These are phyloP conservation scores for Hydroisotoma schaefferi DNA, from an alignment of 2,888 invertebrate species.

Conservation along the genomic window DNA sequence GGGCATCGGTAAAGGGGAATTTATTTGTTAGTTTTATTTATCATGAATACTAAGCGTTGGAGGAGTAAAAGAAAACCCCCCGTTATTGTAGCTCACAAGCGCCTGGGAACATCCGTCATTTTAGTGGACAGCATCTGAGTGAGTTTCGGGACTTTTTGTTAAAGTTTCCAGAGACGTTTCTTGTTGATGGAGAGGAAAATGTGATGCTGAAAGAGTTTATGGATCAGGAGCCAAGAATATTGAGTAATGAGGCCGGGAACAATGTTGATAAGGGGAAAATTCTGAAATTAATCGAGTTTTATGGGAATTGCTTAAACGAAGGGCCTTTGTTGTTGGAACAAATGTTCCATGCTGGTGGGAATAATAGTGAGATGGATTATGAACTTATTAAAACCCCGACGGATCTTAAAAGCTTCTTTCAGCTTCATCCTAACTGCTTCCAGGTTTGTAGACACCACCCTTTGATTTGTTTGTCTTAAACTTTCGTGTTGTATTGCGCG, in stretches of 20 bases:
- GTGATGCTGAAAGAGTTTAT: conserved; percentile 68
- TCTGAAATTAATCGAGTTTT: conserved; percentile 75
- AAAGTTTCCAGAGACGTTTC: conserved; percentile 68
- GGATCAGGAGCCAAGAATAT: too few species aligned
- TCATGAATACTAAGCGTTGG: neutral
- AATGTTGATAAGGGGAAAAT: conserved; percentile 78
- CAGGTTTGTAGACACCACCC: conserved; percentile 19
- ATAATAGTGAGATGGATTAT: conserved; percentile 71
- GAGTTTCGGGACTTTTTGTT: conserved; percentile 87
- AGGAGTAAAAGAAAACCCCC: conserved; percentile 38
- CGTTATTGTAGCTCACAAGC: conserved; percentile 58
- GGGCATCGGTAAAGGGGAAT: conserved; percentile 36
- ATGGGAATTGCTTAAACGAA: conserved; percentile 75
- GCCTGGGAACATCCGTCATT: conserved; percentile 92
- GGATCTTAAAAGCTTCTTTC: conserved; percentile 85
- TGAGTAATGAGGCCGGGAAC: conserved; percentile 53
- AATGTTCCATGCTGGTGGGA: conserved; percentile 66
- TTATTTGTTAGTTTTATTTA: conserved; percentile 1
- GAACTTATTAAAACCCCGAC: conserved; percentile 32
- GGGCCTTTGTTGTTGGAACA: conserved; percentile 81
- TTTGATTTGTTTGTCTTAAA: neutral
- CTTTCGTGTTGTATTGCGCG: neutral
- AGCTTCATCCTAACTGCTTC: conserved; percentile 75
- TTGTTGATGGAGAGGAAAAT: conserved; percentile 75
- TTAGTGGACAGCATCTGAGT: conserved; percentile 88